phyloP scores from a whole-genome alignment of 2,113 vertebrate species.

The Coreoperca whiteheadi region DNA sequence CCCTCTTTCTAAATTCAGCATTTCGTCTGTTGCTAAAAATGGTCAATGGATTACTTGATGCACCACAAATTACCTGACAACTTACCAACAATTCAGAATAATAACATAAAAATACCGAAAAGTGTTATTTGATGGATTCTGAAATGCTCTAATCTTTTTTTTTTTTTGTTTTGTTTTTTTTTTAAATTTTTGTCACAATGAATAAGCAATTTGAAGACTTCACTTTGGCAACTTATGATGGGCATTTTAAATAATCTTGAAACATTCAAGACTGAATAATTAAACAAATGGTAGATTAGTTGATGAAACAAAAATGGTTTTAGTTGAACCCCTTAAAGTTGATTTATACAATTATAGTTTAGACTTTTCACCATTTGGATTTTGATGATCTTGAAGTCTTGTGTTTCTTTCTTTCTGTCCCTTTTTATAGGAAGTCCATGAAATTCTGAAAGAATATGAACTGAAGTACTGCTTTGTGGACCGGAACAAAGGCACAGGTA shows the following conservation, averaged over 20 bases:
- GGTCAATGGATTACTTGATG: not conserved
- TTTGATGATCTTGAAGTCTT: not conserved
- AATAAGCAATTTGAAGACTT: not conserved
- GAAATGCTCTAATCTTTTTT: not conserved
- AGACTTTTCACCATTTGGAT: not conserved
- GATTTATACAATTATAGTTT: not conserved
- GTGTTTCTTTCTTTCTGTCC: slow-evolving; percentile 42
- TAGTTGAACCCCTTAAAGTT: too few relatives aligned
- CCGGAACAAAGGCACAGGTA: slow-evolving; percentile 98
- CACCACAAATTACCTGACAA: not conserved
- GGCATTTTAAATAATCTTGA: not conserved
- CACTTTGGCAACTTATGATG: too few relatives aligned
- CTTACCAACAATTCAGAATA: not conserved
- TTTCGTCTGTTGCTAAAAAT: not conserved
- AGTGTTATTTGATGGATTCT: not conserved
- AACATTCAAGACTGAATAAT: not conserved
- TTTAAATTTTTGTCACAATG: not conserved
- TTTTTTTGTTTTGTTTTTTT: too few relatives aligned
- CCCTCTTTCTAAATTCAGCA: not conserved
- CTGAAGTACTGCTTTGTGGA: slow-evolving; percentile 99
- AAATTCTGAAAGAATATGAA: slow-evolving; percentile 94
- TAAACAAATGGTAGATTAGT: not conserved
- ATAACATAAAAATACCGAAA: not conserved
- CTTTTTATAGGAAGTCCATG: slow-evolving; percentile 92
- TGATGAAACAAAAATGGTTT: too few relatives aligned